These are phyloP conservation scores for Melanocharis versteri DNA, from an alignment of 2,113 vertebrate genomes.

Conservation along the genomic window DNA sequence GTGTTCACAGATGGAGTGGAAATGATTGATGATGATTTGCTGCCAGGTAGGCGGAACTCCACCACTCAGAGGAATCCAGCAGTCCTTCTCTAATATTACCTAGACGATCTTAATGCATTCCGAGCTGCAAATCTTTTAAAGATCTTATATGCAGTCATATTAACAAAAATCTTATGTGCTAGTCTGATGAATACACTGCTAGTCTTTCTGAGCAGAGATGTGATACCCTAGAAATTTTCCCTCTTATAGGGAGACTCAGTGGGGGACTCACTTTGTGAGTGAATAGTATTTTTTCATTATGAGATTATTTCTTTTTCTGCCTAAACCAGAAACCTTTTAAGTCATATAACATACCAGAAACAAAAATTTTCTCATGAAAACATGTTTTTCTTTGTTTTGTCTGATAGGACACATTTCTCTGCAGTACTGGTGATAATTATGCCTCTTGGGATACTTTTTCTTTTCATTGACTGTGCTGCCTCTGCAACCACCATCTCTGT, in stretches of 20 bases:
- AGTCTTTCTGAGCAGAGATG: not conserved
- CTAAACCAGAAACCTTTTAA: not conserved
- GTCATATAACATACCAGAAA: not conserved
- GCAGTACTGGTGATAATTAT: not conserved
- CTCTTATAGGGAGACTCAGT: not conserved
- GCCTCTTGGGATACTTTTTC: conserved; percentile 13
- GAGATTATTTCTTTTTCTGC: not conserved
- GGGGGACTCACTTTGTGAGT: not conserved
- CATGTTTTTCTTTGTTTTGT: not conserved
- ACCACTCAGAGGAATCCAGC: not conserved
- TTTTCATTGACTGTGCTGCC: not conserved
- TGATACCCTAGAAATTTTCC: not conserved
- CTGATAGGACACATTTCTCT: not conserved
- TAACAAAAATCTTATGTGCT: not conserved
- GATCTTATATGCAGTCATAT: not conserved
- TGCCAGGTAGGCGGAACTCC: not conserved
- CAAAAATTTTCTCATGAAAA: not conserved
- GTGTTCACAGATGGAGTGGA: not conserved
- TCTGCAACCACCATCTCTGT: not conserved
- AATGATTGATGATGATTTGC: not conserved
- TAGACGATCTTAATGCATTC: not conserved
- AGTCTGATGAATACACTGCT: not conserved
- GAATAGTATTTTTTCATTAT: not conserved
- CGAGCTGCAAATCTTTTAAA: not conserved
- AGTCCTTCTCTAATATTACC: not conserved